These are phyloP conservation scores for Phenganax stokvisi DNA, from an alignment of 92 coral and sea anemone genomes.

Conservation along the genomic window DNA sequence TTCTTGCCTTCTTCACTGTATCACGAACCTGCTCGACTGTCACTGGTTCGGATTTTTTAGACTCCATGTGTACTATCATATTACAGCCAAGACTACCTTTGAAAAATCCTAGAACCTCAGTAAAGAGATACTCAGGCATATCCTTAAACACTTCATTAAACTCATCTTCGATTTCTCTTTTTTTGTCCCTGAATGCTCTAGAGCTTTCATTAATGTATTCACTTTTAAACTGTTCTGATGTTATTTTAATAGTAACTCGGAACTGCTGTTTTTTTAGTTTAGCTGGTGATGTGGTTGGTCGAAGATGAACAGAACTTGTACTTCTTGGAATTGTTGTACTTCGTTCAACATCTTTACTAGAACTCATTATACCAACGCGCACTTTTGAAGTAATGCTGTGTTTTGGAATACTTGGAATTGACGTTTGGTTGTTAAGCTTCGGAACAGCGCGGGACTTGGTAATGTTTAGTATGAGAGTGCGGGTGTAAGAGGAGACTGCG, in stretches of 20 bases:
- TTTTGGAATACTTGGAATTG: no score
- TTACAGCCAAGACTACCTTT: slow-evolving; percentile 30
- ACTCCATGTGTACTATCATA: background rate
- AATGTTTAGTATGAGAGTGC: no score
- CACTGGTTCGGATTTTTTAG: background rate
- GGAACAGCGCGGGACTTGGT: no score
- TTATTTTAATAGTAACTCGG: background rate
- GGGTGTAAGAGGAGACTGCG: no score
- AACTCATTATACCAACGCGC: no score
- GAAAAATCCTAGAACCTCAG: slow-evolving; percentile 10
- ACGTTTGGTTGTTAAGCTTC: no score
- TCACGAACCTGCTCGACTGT: background rate
- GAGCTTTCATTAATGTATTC: background rate
- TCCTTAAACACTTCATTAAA: background rate
- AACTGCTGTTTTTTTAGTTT: slow-evolving; percentile 5
- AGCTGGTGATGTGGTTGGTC: background rate
- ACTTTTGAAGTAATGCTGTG: no score
- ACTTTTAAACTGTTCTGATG: slow-evolving; percentile 5
- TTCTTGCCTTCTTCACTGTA: background rate
- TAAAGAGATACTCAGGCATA: slow-evolving; percentile 2
- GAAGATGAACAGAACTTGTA: background rate
- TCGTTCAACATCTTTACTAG: no score
- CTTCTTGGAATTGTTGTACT: no score
- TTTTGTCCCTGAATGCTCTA: slow-evolving; percentile 9
- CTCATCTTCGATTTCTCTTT: background rate